Evolutionary conservation across 2,113 vertebrate species (phyloP), one percentile per base, ranked within the genome.

Genomic region (Emydura subglobosa): DNA sequence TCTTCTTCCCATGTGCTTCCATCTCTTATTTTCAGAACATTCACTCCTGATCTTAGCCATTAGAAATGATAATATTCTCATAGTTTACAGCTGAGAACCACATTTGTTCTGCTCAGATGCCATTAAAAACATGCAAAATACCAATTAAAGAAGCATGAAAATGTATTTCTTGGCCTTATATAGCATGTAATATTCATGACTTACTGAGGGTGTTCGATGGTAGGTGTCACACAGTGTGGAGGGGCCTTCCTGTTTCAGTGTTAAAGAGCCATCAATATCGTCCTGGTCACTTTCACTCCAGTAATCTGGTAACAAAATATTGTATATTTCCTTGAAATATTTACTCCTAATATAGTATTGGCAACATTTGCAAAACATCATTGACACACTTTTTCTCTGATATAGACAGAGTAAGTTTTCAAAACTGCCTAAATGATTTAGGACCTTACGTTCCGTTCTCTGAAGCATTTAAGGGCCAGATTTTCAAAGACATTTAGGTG

Each of bases 241-340:
- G 10, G 98, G 98, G 83, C 97, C 98, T 90, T 99, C 99, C 97
- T 99, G 99, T 96, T 99, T 99, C 96, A 99, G 97, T 3, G 99
- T 99, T 98, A 99, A 98, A 1, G 99, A 99, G 87, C 99, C 99
- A 1, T 99, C 99, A 0, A 98, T 95, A 39, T 99, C 99, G 12
- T 99, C 99, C 94, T 99, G 99, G 96, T 99, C 99, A 1, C 99
- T 99, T 96, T 99, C 99, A 29, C 99, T 99, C 99, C 99, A 99
- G 97, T 99, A 99, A 98, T 99, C 99, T 99, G 97, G 96, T 92
- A 91, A 95, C 85, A 95, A 85, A 95, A 51, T 88, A 93, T 89
- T 84, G 49, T 0, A 0, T 10, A 53, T 68, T 82, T 94, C 91
- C 95, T 47, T 92, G 6, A 1, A 9, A 19, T 47, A 74, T 39